A percentile compares a stretch with the other conserved stretches of the same genome.
phyloP scores from a whole-genome alignment of 2,797 vertebrate genomes.

The Lepus townsendii region DNA sequence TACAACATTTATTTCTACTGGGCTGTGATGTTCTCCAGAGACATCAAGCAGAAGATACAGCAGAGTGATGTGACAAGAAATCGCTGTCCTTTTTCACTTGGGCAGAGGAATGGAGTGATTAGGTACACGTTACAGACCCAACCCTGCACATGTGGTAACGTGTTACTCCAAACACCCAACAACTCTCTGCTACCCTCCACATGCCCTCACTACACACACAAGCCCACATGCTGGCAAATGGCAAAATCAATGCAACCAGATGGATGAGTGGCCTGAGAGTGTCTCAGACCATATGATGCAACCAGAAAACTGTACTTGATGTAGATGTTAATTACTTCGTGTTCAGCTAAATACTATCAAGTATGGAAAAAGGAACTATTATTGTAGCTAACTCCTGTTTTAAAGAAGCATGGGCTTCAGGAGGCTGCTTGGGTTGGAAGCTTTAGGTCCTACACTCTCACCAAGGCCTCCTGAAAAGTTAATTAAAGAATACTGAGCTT shows the following conservation, averaged over 20 bases:
- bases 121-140: not conserved
- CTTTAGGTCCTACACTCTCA: slow-evolving; percentile 55
- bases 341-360: slow-evolving; percentile 45
- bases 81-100: fast-evolving
- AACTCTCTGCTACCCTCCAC: slow-evolving; percentile 53
- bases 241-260: slow-evolving; percentile 80
- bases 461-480: slow-evolving; percentile 69
- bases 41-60: not conserved
- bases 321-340: slow-evolving; percentile 64
- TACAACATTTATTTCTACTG: slow-evolving; percentile 24
- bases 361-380: slow-evolving; percentile 8
- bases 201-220: slow-evolving; percentile 46
- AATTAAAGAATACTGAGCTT: slow-evolving; percentile 68
- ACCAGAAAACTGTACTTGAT: slow-evolving; percentile 58
- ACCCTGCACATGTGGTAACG: slow-evolving; percentile 76
- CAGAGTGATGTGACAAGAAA: not conserved
- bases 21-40: not conserved
- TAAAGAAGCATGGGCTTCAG: slow-evolving; percentile 44
- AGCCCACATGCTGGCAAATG: slow-evolving; percentile 86
- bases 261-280: slow-evolving; percentile 79
- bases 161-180: slow-evolving; percentile 84
- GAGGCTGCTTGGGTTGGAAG: not conserved
- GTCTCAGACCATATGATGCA: slow-evolving; percentile 75
- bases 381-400: slow-evolving; percentile 22
- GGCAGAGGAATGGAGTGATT: not conserved